Base-by-base conservation (phyloP, 2,888 invertebrate genomes). In the Notodromas monacha region DNA sequence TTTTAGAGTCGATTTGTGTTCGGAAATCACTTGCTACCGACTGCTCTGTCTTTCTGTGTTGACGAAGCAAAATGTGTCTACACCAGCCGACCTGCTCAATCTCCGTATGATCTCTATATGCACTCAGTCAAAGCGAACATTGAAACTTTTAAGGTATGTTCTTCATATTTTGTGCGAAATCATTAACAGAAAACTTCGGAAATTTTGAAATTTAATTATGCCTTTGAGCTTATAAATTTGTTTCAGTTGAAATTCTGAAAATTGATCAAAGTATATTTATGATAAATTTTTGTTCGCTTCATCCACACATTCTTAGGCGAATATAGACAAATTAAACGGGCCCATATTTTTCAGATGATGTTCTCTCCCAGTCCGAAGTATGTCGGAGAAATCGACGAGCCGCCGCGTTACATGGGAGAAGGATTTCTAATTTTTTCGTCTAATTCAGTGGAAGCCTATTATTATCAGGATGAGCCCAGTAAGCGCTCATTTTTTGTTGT, bases 401-500 rank as follows among this genome's bases (percentile, higher is more conserved):
- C 92, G 1, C 92, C 92, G 1, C 54, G 77, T 30, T 84, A 74
- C 43, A 92, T 92, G 89, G 92, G 92, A 3, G 86, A 86, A 52
- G 92, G 89, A 1, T 92, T 92, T 52, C 86, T 86, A 2, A 65
- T 96, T 6, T 65, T 92, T 57, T 84, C 84, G 45, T 77, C 84
- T 3, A 86, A 86, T 45, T 69, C 72, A 44, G 66, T 89, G 41
- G 77, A 86, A 46, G 58, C 89, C 14, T 86, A 86, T 49, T 86
- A 81, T 50, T 86, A 84, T 44, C 79, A 86, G 72, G 92, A 96
- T 50, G 81, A 89, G 47, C 69, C 84, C 31, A 86, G 84, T 56
- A 39, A 36, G 35, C n/a, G n/a, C n/a, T n/a, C n/a, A n/a, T n/a
- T n/a, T n/a, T n/a, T n/a, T n/a, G n/a, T n/a, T n/a, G n/a, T n/a